phyloP scores from a whole-genome alignment of 2,113 vertebrate genomes.

The Smithornis capensis region DNA sequence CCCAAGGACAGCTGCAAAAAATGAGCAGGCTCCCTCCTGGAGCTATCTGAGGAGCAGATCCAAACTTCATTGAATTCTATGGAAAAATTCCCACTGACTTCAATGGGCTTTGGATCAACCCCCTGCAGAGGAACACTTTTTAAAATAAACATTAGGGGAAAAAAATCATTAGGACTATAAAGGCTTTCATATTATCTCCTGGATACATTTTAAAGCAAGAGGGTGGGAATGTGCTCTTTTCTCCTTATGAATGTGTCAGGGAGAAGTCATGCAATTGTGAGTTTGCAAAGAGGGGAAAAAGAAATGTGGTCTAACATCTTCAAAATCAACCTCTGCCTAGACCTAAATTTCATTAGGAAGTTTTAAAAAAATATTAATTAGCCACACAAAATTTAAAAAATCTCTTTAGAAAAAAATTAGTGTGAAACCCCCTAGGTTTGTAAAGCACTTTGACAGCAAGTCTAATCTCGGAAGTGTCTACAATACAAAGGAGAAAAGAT shows the following conservation, averaged over 20 bases:
- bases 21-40: conserved; percentile 36
- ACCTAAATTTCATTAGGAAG: neutral
- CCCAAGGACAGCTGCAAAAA: conserved; percentile 64
- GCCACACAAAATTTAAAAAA: neutral
- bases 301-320: neutral
- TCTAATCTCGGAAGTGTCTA: neutral
- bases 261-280: neutral
- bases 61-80: conserved; percentile 59
- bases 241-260: neutral
- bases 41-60: conserved; percentile 52
- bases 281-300: neutral
- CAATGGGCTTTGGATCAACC: conserved; percentile 52
- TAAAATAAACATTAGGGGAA: conserved; percentile 44
- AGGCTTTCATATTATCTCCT: conserved; percentile 53
- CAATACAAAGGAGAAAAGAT: neutral
- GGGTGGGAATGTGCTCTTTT: conserved; percentile 50
- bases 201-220: conserved; percentile 40
- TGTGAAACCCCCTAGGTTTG: neutral
- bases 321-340: neutral
- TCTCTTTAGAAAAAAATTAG: neutral
- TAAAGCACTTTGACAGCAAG: neutral
- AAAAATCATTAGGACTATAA: conserved; percentile 42
- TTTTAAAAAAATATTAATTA: neutral
- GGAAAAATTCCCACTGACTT: conserved; percentile 65
- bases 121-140: conserved; percentile 47